Evolutionary conservation across 2,888 invertebrate species (phyloP), one percentile per base, ranked within the genome.

Genomic region (Standfussiana lucernea): DNA sequence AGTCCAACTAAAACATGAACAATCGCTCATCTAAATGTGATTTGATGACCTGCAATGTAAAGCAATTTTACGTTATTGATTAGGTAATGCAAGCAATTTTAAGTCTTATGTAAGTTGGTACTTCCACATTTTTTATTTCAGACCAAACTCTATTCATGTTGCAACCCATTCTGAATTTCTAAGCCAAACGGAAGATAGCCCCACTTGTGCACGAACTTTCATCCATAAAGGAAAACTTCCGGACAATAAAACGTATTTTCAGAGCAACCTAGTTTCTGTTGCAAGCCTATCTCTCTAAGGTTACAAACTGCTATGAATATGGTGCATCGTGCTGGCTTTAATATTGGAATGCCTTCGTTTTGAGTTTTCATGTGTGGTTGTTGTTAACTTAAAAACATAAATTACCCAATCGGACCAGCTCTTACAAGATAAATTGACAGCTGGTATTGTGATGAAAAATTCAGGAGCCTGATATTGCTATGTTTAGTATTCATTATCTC

Each of bases 1-100:
- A 93, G 91, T 91, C 90, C 91, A 86, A 89, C 92, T 92, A 89
- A 90, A 90, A 89, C 87, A 89, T 81, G 86, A 84, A 87, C 88
- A 88, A 90, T 89, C 84, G 85, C 83, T 89, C 89, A 91, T 86
- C 77, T 81, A 83, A 89, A 87, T 87, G 74, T 80, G 75, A 88
- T 87, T 89, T 89, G 84, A 88, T 88, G 87, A 89, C 88, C 84
- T 79, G 82, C 85, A 84, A 68, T 87, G 59, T 66, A 11, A 61
- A 66, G 24, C 18, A 53, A 71, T 64, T 71, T 79, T 69, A 45
- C 11, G 15, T 15, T 24, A 59, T 53, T 45, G 32, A 56, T 28
- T 66, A 24, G 65, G n/a, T 70, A 45, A 56, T 61, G 32, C 28
- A 28, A 37, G 32, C 21, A 69, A 53, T 72, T 71, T 83, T 32